These are phyloP conservation scores for Icerya purchasi DNA, from an alignment of 2,888 invertebrate species.

Conservation along the genomic window DNA sequence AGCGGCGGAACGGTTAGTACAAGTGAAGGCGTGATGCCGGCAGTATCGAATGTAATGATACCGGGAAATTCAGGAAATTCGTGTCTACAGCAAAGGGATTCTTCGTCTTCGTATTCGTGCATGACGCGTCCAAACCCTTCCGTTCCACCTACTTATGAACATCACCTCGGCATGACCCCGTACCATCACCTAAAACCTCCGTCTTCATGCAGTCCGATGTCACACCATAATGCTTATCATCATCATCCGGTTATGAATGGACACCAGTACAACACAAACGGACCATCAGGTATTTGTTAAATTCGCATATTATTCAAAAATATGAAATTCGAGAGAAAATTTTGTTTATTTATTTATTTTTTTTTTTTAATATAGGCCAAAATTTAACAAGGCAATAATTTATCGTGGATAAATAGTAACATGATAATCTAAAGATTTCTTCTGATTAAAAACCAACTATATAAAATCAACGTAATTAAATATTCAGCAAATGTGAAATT, in stretches of 20 bases:
- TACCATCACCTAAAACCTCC: constrained; percentile 23
- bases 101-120: constrained; percentile 26
- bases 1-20: not conserved
- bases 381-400: too few species aligned
- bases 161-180: constrained; percentile 27
- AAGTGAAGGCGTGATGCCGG: not conserved
- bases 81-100: constrained; percentile 27
- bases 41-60: not conserved
- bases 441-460: too few species aligned
- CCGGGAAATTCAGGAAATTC: constrained; percentile 15
- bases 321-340: not conserved
- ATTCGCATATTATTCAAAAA: not conserved
- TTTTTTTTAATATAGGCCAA: too few species aligned
- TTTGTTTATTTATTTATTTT: not conserved
- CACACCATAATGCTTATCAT: constrained; percentile 30
- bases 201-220: constrained; percentile 43
- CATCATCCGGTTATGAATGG: constrained; percentile 23
- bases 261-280: constrained; percentile 30
- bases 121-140: constrained; percentile 24
- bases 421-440: too few species aligned
- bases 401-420: too few species aligned
- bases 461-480: too few species aligned
- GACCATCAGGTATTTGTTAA: constrained; percentile 29
- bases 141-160: constrained; percentile 27
- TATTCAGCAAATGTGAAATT: too few species aligned